These are phyloP conservation scores for Uromys caudimaculatus DNA, from an alignment of 2,797 vertebrate species.

Conservation along the genomic window DNA sequence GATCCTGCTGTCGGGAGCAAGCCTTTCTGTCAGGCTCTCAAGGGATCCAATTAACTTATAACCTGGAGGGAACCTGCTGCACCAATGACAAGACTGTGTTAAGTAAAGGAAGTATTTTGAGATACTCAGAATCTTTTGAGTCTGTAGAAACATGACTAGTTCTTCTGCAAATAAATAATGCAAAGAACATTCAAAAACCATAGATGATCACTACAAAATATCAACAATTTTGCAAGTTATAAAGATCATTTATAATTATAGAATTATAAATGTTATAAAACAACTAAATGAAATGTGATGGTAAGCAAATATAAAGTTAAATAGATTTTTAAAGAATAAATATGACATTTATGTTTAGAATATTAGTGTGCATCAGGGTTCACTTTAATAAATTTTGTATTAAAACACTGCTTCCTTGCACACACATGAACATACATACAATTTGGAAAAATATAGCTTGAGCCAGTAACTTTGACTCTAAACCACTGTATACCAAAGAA, in stretches of 20 bases:
- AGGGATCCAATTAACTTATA: neutral
- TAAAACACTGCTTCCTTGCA: neutral
- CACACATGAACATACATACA: neutral
- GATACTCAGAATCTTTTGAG: neutral
- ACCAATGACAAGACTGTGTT: neutral
- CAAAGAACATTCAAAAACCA: neutral
- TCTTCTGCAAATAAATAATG: neutral
- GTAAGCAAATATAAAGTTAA: conserved; percentile 27
- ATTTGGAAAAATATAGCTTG: neutral
- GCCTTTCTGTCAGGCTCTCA: neutral
- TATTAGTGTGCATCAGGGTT: neutral
- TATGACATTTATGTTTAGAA: conserved; percentile 34
- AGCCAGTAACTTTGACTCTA: neutral
- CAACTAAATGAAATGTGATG: neutral
- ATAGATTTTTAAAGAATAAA: conserved; percentile 41
- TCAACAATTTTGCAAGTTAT: neutral
- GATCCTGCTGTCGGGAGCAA: neutral
- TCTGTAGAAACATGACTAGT: neutral
- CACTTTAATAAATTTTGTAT: neutral
- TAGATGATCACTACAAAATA: neutral
- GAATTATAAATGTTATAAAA: conserved; percentile 24
- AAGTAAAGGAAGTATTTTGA: neutral
- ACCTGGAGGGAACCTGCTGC: neutral
- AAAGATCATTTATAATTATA: neutral
- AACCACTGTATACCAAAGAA: neutral